Percentiles rank a stretch among this genome's conserved stretches.
phyloP scores from a whole-genome alignment of 2,888 invertebrate genomes.

The Panzeria rudis region DNA sequence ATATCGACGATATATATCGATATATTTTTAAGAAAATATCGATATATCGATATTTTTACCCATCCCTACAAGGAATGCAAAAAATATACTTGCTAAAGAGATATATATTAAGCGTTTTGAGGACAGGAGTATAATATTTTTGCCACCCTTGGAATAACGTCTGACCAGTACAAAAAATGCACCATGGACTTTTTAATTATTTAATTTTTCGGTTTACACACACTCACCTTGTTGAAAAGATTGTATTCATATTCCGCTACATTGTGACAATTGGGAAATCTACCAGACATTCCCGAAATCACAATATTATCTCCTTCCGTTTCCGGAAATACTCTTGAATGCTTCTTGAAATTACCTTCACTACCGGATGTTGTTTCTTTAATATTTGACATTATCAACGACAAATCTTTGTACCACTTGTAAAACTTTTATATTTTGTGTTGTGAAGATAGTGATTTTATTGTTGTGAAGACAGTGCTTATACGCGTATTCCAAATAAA shows the following conservation, averaged over 20 bases:
- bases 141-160: too few species aligned
- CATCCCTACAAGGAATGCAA: too few species aligned
- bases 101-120: too few species aligned
- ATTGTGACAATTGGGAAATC: constrained; percentile 88
- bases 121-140: too few species aligned
- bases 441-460: background rate
- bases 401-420: background rate
- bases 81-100: too few species aligned
- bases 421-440: background rate
- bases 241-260: constrained; percentile 87
- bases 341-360: constrained; percentile 77
- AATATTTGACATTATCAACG: constrained; percentile 42
- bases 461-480: too few species aligned
- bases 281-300: constrained; percentile 86
- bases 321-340: constrained; percentile 80
- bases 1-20: too few species aligned
- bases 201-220: background rate
- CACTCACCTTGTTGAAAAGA: constrained; percentile 85
- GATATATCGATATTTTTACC: too few species aligned
- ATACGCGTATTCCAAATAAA: constrained; percentile 58
- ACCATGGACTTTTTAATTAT: too few species aligned
- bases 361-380: constrained; percentile 24
- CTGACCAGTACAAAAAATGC: too few species aligned
- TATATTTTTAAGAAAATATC: too few species aligned
- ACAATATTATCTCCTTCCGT: constrained; percentile 85